phyloP scores from a whole-genome alignment of 2,888 invertebrate genomes.

The Cyaniris semiargus region DNA sequence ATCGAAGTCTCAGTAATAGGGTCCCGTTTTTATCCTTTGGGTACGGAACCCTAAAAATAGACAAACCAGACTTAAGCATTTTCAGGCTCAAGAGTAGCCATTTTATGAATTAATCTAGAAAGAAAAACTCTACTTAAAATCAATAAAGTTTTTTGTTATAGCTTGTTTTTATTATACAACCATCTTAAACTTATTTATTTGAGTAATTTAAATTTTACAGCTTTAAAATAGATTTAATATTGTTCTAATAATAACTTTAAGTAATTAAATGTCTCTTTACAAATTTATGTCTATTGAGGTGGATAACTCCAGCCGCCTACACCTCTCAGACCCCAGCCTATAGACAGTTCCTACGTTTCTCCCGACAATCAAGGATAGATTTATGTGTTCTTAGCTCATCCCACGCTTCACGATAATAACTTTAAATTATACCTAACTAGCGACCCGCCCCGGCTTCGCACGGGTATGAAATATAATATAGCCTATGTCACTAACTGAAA shows the following conservation, averaged over 20 bases:
- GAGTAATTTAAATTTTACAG: not conserved
- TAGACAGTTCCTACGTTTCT: conserved; percentile 58
- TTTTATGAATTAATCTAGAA: no score
- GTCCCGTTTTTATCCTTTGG: no score
- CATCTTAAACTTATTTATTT: not conserved
- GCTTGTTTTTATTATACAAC: not conserved
- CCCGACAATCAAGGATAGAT: conserved; percentile 63
- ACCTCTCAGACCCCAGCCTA: conserved; percentile 49
- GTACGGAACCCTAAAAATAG: no score
- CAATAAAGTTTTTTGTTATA: no score
- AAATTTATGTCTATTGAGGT: conserved; percentile 28
- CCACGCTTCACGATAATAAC: conserved; percentile 51
- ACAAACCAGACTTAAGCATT: no score
- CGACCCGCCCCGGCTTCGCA: no score
- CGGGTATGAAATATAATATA: no score
- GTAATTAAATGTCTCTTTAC: conserved; percentile 12
- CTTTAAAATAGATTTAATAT: not conserved
- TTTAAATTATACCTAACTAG: conserved; percentile 20
- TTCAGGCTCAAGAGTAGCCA: no score
- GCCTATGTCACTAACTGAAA: no score
- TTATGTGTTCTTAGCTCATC: conserved; percentile 61
- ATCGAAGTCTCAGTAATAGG: no score
- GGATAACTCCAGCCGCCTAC: conserved; percentile 60
- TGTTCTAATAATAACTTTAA: not conserved
- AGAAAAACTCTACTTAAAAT: no score